These are phyloP conservation scores for Lepidostoma basale DNA, from an alignment of 1,140 invertebrate species.

Conservation along the genomic window DNA sequence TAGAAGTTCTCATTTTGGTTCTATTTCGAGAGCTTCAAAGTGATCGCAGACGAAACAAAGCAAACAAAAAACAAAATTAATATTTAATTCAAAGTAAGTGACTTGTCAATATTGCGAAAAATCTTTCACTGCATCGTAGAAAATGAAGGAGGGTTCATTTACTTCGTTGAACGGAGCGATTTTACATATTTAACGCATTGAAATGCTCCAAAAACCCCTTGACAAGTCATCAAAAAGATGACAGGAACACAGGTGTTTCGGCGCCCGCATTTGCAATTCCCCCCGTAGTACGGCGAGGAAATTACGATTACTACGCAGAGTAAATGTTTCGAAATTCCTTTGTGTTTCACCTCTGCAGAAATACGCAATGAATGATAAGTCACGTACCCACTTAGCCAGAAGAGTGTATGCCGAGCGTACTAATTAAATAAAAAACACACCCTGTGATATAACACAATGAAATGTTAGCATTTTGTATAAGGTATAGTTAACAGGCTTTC, in stretches of 20 bases:
- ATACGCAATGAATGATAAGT: conserved; percentile 39
- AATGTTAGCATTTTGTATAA: too few species aligned
- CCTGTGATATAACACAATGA: too few species aligned
- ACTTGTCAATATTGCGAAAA: too few species aligned
- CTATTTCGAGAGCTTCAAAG: too few species aligned
- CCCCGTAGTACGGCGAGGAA: background rate
- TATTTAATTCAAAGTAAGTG: too few species aligned
- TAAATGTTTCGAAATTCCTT: conserved; percentile 31
- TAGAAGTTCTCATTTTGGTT: too few species aligned
- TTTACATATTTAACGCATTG: conserved; percentile 24
- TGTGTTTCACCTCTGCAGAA: conserved; percentile 21
- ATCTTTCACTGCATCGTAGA: background rate
- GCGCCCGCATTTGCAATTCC: background rate
- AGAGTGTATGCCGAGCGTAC: background rate
- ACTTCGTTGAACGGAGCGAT: background rate
- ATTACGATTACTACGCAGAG: conserved; percentile 12
- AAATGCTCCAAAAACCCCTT: conserved; percentile 15
- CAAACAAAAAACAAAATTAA: too few species aligned
- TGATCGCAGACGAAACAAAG: too few species aligned
- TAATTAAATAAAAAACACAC: conserved; percentile 24
- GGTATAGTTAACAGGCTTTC: too few species aligned
- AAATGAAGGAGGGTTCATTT: background rate
- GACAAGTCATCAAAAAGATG: conserved; percentile 30
- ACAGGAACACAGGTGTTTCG: conserved; percentile 35
- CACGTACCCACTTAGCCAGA: conserved; percentile 18